Evolutionary conservation across 2,797 vertebrate genomes (phyloP).

Genomic region (Antrozous pallidus): DNA sequence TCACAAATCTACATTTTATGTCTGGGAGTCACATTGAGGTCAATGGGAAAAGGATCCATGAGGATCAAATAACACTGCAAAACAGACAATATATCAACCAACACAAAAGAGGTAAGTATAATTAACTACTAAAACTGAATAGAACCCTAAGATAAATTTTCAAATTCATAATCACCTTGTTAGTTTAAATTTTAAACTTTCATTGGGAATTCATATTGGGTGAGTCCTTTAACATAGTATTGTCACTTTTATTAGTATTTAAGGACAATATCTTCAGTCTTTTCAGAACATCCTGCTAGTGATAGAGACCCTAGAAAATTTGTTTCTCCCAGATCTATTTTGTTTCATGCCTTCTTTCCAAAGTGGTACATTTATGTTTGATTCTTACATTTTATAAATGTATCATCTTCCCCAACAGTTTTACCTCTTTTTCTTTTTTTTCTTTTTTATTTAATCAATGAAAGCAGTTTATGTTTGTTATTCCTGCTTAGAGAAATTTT

Average conservation of each 20-base stretch:
- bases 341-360: neutral
- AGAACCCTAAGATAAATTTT: neutral
- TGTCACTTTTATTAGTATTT: neutral
- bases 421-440: neutral
- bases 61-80: neutral
- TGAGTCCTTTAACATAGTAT: neutral
- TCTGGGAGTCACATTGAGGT: neutral
- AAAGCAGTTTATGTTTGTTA: neutral
- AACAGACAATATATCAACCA: neutral
- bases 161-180: neutral
- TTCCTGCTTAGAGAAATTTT: neutral
- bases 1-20: neutral
- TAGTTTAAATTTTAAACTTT: neutral
- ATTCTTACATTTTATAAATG: neutral
- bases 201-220: neutral
- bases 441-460: neutral
- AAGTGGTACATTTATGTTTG: neutral
- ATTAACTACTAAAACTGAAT: neutral
- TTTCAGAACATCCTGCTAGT: neutral
- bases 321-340: neutral
- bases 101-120: neutral
- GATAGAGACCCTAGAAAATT: neutral
- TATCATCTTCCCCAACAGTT: neutral
- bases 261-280: neutral
- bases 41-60: neutral